A percentile compares a stretch with the other conserved stretches of the same genome.
Evolutionary conservation across 1,140 invertebrate genomes (phyloP).

Genomic region (Eueides isabella): DNA sequence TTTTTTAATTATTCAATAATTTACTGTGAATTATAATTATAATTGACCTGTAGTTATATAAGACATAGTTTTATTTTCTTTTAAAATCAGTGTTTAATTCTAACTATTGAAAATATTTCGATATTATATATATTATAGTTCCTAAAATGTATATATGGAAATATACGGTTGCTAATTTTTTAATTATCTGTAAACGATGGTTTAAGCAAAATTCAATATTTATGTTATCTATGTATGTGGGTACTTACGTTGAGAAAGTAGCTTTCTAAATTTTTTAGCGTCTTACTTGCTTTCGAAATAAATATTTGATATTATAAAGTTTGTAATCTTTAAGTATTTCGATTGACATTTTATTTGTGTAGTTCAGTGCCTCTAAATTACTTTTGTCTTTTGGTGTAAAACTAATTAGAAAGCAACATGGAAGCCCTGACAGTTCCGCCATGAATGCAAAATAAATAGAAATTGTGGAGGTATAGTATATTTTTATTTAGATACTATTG

Average conservation of each 20-base stretch:
- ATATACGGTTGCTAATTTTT: background rate
- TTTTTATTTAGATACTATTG: constrained; percentile 9
- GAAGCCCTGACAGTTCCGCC: constrained; percentile 82
- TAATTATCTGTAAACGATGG: background rate
- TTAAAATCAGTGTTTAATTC: too few relatives aligned
- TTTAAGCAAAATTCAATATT: constrained; percentile 19
- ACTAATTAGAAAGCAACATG: constrained; percentile 82
- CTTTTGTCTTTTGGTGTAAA: constrained; percentile 34
- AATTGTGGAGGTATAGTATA: constrained; percentile 70
- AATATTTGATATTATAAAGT: constrained; percentile 32
- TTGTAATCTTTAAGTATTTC: constrained; percentile 19
- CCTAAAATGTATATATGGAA: too few relatives aligned
- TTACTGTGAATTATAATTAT: too few relatives aligned
- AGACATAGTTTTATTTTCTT: too few relatives aligned
- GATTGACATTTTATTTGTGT: constrained; percentile 15
- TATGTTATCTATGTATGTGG: constrained; percentile 35
- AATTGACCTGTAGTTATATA: too few relatives aligned
- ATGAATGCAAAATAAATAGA: constrained; percentile 83
- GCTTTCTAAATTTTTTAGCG: constrained; percentile 74
- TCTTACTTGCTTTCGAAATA: constrained; percentile 47
- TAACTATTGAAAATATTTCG: too few relatives aligned
- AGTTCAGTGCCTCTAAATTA: constrained; percentile 18
- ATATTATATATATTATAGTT: too few relatives aligned
- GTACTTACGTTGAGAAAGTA: constrained; percentile 66
- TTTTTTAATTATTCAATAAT: too few relatives aligned